Evolutionary conservation across 2,888 invertebrate genomes (phyloP).

Genomic region (Nomada fucata): DNA sequence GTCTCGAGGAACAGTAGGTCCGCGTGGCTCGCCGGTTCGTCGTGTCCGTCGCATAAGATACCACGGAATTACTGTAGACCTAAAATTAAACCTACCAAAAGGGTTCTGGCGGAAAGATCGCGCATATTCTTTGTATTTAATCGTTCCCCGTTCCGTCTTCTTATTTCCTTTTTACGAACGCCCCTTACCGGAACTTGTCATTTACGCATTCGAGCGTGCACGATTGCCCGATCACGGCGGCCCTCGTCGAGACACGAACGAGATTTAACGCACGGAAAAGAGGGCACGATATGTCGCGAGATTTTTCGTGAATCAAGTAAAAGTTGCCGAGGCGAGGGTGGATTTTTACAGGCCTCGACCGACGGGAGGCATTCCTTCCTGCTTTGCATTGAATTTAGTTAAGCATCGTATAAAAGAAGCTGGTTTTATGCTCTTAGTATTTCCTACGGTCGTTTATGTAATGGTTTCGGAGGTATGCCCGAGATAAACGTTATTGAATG

Average conservation of each 20-base stretch:
- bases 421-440: background rate
- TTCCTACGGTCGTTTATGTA: too few relatives aligned
- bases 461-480: too few relatives aligned
- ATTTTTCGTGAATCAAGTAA: background rate
- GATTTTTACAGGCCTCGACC: background rate
- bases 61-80: conserved; percentile 66
- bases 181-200: background rate
- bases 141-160: conserved; percentile 6
- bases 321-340: background rate
- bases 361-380: background rate
- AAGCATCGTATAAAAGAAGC: background rate
- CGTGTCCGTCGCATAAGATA: conserved; percentile 47
- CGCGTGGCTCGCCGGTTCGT: conserved; percentile 11
- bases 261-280: conserved; percentile 1
- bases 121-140: conserved; percentile 25
- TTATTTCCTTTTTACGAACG: conserved; percentile 27
- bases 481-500: too few relatives aligned
- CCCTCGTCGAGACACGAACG: background rate
- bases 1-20: conserved; percentile 34
- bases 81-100: background rate
- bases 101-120: conserved; percentile 32
- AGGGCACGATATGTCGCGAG: conserved; percentile 12
- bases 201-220: background rate
- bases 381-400: conserved; percentile 30
- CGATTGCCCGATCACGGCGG: background rate